These are phyloP conservation scores for Octopus sinensis DNA, from an alignment of 1,140 invertebrate genomes.

Conservation along the genomic window DNA sequence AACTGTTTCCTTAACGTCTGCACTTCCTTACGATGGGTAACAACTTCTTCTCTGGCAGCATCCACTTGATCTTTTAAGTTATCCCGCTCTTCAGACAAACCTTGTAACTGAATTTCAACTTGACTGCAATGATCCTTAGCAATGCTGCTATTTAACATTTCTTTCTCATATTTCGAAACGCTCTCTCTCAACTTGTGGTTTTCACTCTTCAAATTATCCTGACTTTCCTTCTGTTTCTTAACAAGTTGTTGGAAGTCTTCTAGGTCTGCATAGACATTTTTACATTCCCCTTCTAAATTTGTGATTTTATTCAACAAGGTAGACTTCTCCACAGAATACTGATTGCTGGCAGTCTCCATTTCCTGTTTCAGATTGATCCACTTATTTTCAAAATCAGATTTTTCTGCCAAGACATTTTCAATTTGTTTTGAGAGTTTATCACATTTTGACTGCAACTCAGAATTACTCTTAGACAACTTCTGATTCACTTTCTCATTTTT, in stretches of 20 bases:
- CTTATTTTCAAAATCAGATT: too few species aligned
- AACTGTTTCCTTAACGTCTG: constrained; percentile 23
- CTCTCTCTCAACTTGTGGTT: constrained; percentile 16
- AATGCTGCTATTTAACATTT: neutral
- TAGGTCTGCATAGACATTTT: constrained; percentile 63
- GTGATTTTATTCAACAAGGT: constrained; percentile 15
- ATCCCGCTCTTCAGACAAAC: constrained; percentile 26
- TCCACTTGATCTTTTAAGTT: constrained; percentile 46
- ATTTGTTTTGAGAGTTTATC: too few species aligned
- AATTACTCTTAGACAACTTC: too few species aligned
- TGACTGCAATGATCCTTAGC: neutral
- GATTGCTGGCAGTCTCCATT: neutral
- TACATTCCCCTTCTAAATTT: constrained; percentile 17
- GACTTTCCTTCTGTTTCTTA: constrained; percentile 43
- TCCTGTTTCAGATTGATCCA: too few species aligned
- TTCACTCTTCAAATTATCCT: constrained; percentile 24
- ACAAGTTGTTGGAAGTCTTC: constrained; percentile 68
- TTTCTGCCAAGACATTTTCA: too few species aligned
- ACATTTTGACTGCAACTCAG: too few species aligned
- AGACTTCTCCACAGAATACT: constrained; percentile 1
- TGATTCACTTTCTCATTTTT: too few species aligned
- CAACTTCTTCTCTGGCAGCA: constrained; percentile 40
- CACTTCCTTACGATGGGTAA: constrained; percentile 27
- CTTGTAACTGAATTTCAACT: constrained; percentile 10
- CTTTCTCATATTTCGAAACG: constrained; percentile 19